phyloP scores from a whole-genome alignment of 2,113 vertebrate genomes.

The Neomonachus schauinslandi region DNA sequence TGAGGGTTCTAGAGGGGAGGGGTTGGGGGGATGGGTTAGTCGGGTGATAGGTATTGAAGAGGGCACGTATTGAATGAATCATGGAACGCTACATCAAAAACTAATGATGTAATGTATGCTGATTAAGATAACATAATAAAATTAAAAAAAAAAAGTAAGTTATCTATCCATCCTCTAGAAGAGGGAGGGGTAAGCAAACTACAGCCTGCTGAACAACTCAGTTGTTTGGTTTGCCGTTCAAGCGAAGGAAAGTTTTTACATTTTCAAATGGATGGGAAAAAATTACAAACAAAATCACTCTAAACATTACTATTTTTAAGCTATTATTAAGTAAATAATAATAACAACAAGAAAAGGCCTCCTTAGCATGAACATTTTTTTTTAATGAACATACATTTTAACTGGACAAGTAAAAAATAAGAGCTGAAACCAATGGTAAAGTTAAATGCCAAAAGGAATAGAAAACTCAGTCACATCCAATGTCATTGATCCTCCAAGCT shows the following conservation, averaged over 20 bases:
- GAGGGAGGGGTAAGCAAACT: not conserved
- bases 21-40: too few relatives aligned
- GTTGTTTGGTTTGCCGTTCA: not conserved
- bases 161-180: not conserved
- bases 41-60: too few relatives aligned
- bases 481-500: not conserved
- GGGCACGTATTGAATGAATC: too few relatives aligned
- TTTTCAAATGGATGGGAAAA: conserved; percentile 15
- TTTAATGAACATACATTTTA: conserved; percentile 4
- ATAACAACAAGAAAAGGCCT: not conserved
- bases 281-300: conserved; percentile 32
- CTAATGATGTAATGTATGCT: too few relatives aligned
- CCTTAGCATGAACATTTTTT: not conserved
- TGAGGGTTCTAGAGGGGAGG: too few relatives aligned
- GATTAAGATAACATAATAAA: too few relatives aligned
- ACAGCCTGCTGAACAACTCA: not conserved
- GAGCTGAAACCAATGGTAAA: not conserved
- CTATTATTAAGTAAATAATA: not conserved
- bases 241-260: not conserved
- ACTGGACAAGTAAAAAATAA: not conserved
- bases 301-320: not conserved
- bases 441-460: not conserved
- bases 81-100: too few relatives aligned
- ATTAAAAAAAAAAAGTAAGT: not conserved
- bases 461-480: not conserved